phyloP scores from a whole-genome alignment of 2,113 vertebrate genomes.

The Eulacestoma nigropectus region DNA sequence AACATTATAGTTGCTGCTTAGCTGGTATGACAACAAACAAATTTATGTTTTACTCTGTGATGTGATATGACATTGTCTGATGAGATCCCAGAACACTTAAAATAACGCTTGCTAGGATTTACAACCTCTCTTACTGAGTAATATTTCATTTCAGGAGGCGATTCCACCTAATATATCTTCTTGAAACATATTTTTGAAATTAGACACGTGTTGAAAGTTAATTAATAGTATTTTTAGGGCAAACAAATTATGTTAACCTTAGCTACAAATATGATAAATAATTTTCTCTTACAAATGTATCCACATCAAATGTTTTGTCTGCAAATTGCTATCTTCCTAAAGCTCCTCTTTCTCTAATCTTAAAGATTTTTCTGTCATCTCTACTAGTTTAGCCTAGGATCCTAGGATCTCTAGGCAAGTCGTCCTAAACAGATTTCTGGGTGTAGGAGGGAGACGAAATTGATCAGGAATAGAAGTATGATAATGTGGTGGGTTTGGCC shows the following conservation, averaged over 20 bases:
- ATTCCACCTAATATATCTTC: background rate
- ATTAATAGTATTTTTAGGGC: background rate
- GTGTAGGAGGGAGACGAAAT: background rate
- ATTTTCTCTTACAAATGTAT: background rate
- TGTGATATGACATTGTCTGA: background rate
- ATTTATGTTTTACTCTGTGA: background rate
- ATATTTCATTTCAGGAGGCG: background rate
- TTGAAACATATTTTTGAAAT: background rate
- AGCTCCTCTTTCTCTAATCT: background rate
- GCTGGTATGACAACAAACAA: background rate
- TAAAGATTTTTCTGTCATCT: background rate
- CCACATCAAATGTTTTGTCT: background rate
- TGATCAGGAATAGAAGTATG: background rate
- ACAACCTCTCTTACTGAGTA: background rate
- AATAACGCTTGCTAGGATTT: background rate
- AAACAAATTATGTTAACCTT: background rate
- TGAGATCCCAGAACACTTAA: background rate
- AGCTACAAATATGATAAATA: background rate
- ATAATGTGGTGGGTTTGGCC: background rate
- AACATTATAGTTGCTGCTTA: background rate
- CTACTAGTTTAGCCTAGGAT: background rate
- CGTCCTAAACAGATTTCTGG: background rate
- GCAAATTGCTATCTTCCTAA: background rate
- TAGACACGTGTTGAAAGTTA: background rate
- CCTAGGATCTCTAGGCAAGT: background rate